Conservation (phyloP, 2,888 invertebrate species). For the Muscina levida region DNA sequence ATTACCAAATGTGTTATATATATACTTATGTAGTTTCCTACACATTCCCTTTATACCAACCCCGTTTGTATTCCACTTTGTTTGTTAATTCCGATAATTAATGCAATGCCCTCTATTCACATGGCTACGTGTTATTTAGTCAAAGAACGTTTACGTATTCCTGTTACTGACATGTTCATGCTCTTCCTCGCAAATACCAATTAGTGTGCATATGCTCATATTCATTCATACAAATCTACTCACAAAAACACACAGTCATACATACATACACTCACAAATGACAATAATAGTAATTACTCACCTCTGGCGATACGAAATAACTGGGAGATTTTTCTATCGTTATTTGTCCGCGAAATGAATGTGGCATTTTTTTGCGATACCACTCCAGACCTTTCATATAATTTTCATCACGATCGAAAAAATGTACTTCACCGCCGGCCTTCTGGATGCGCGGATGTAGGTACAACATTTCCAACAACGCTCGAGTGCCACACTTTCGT, state of each 20-base stretch:
- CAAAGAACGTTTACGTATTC: no score
- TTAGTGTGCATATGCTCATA: no score
- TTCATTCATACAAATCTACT: neutral
- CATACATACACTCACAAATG: neutral
- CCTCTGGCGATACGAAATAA: slow-evolving; percentile 97
- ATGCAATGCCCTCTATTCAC: neutral
- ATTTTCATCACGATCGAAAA: slow-evolving; percentile 97
- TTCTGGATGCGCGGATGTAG: slow-evolving; percentile 95
- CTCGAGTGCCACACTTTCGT: slow-evolving; percentile 97
- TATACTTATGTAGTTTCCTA: no score
- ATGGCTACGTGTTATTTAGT: no score
- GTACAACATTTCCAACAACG: slow-evolving; percentile 96
- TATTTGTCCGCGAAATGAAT: slow-evolving; percentile 93
- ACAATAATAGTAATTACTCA: slow-evolving; percentile 79
- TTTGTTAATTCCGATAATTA: no score
- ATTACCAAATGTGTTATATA: no score
- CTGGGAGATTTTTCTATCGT: slow-evolving; percentile 99
- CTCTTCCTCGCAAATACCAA: no score
- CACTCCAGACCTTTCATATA: slow-evolving; percentile 95
- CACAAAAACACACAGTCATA: neutral
- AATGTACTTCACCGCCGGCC: slow-evolving; percentile 97
- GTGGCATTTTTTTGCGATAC: slow-evolving; percentile 97
- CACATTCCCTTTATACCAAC: no score
- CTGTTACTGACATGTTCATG: no score
- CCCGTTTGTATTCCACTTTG: no score